Base-by-base conservation (phyloP, 2,113 vertebrate genomes). In the Manacus vitellinus region DNA sequence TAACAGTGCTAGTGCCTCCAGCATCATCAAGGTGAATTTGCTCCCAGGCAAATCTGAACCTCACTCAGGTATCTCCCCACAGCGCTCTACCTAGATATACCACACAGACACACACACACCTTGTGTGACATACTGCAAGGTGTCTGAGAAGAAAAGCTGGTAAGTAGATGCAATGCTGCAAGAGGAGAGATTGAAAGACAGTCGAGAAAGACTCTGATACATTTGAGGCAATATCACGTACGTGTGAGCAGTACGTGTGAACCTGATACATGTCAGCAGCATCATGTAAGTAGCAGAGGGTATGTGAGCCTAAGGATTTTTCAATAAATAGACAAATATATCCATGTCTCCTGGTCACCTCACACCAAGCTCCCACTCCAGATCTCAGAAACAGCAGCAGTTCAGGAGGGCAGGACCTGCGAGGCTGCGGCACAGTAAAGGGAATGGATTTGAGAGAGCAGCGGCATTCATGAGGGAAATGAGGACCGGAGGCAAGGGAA, bases 401-500 rank as follows among this genome's bases (percentile, higher is more conserved):
- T 28, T 58, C 65, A 25, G n/a, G 55, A 77, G 62, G 59, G 16
- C 46, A 73, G 16, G 10, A 11, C 22, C 3, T 3, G 49, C 5
- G 2, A 4, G 5, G 43, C 28, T 70, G 80, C 61, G 43, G 22
- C 35, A 52, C 20, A 41, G 30, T 6, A 33, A 54, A 56, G 9
- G 28, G 46, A 66, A 78, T 44, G 41, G 18, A 39, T 51, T 21
- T 8, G 43, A 75, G 43, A 41, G 22, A 74, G 20, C 35, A 58
- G 70, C 19, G 27, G 17, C 7, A 1, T 12, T 23, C 0, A 0
- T 0, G 1, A 88, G 49, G 31, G 31, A 54, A 75, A 14, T 0
- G 0, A 41, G 73, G 14, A 44, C 14, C 0, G 0, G 35, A 81
- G 35, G 35, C 2, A 3, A 62, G 18, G 39, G 44, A 80, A 79